Evolutionary conservation across 2,797 vertebrate genomes (phyloP).

Genomic region (Sciurus carolinensis): DNA sequence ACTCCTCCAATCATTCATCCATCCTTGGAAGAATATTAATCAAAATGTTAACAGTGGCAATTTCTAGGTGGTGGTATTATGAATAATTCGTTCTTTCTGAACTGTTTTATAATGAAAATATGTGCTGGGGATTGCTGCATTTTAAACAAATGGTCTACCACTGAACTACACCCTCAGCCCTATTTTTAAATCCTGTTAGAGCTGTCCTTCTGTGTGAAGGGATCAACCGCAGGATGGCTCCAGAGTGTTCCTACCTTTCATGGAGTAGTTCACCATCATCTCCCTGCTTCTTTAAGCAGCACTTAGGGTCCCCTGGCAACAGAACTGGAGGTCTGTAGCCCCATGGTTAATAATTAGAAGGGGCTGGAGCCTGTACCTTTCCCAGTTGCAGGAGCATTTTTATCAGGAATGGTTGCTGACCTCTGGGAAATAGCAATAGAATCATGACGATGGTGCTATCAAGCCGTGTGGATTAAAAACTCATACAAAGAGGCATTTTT

Average conservation of each 20-base stretch:
- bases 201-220: no score
- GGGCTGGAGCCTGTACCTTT: neutral
- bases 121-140: neutral
- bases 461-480: neutral
- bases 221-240: neutral
- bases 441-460: neutral
- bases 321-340: neutral
- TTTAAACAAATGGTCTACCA: neutral
- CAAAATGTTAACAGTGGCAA: neutral
- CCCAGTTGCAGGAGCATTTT: neutral
- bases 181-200: neutral
- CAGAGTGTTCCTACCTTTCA: neutral
- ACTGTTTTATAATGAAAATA: neutral
- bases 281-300: neutral
- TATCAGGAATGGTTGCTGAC: neutral
- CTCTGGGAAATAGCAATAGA: slow-evolving; percentile 1
- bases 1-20: neutral
- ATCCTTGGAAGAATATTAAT: neutral
- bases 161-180: neutral
- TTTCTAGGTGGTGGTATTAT: slow-evolving; percentile 14
- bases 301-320: neutral
- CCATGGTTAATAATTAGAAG: neutral
- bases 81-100: neutral
- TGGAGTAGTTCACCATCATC: neutral
- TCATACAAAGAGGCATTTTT: neutral